These are phyloP conservation scores for Chaenocephalus aceratus DNA, from an alignment of 2,113 vertebrate species.

Conservation along the genomic window DNA sequence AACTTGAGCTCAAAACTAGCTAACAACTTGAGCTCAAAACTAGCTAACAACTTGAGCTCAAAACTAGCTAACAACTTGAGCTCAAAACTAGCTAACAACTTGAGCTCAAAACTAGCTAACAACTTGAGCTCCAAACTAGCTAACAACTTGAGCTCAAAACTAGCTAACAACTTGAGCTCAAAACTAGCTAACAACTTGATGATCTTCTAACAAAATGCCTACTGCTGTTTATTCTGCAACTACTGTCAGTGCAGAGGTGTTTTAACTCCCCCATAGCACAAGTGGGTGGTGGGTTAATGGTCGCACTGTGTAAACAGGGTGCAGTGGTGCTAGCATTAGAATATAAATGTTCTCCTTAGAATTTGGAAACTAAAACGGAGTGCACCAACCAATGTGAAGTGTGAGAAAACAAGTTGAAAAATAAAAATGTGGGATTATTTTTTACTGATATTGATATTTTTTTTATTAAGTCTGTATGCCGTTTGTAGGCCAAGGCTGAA, in stretches of 20 bases:
- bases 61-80: too few relatives aligned
- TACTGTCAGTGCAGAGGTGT: too few relatives aligned
- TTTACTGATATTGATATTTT: too few relatives aligned
- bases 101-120: not conserved
- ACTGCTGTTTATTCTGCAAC: not conserved
- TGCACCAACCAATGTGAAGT: not conserved
- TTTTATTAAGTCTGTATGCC: too few relatives aligned
- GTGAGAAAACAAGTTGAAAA: not conserved
- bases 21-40: too few relatives aligned
- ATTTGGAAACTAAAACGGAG: not conserved
- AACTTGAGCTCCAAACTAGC: too few relatives aligned
- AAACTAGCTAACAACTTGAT: not conserved
- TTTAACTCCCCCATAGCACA: not conserved
- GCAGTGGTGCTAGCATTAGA: not conserved
- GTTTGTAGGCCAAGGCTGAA: too few relatives aligned
- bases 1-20: too few relatives aligned
- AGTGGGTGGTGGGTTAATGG: not conserved
- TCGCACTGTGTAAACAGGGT: not conserved
- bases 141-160: too few relatives aligned
- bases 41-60: too few relatives aligned
- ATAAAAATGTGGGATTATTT: too few relatives aligned
- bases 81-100: too few relatives aligned
- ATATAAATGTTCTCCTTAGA: not conserved
- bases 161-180: not conserved
- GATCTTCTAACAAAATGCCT: not conserved